A percentile compares a stretch with the other conserved stretches of the same genome.
These are phyloP conservation scores for Blastobasis adustella DNA, from an alignment of 2,888 invertebrate species.

Conservation along the genomic window DNA sequence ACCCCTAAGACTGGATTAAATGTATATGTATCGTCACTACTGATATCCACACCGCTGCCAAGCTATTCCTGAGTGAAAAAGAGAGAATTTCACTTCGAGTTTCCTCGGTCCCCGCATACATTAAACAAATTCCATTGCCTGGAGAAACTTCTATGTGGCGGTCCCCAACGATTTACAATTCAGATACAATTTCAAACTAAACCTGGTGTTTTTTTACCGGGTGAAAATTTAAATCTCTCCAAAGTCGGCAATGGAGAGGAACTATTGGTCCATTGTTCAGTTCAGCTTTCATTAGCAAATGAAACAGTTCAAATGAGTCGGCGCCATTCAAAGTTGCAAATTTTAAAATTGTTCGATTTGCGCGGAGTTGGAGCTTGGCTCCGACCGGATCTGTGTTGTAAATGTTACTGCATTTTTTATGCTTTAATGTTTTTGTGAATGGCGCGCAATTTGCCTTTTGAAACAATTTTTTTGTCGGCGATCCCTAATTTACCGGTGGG, in stretches of 20 bases:
- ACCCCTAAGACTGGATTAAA: no score
- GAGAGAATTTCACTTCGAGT: neutral
- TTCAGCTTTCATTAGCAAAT: neutral
- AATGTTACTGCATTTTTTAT: no score
- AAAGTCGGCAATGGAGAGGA: neutral
- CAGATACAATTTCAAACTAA: slow-evolving; percentile 4
- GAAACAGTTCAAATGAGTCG: slow-evolving; percentile 1
- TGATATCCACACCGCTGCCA: no score
- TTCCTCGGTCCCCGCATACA: neutral
- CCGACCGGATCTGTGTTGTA: no score
- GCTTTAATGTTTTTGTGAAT: no score
- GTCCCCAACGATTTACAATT: slow-evolving; percentile 1
- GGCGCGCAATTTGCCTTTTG: no score
- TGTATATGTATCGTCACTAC: no score
- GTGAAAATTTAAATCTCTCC: neutral
- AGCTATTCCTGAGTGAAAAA: no score
- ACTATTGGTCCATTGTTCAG: neutral
- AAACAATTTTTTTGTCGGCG: no score
- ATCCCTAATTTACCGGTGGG: no score
- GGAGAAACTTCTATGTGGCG: neutral
- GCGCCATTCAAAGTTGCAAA: neutral
- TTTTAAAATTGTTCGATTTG: neutral
- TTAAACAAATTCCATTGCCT: neutral
- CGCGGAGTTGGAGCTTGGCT: neutral
- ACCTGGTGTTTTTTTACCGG: neutral